Evolutionary conservation across 2,113 vertebrate species (phyloP), one percentile per base, ranked within the genome.

Genomic region (Pogonocichla stellata): DNA sequence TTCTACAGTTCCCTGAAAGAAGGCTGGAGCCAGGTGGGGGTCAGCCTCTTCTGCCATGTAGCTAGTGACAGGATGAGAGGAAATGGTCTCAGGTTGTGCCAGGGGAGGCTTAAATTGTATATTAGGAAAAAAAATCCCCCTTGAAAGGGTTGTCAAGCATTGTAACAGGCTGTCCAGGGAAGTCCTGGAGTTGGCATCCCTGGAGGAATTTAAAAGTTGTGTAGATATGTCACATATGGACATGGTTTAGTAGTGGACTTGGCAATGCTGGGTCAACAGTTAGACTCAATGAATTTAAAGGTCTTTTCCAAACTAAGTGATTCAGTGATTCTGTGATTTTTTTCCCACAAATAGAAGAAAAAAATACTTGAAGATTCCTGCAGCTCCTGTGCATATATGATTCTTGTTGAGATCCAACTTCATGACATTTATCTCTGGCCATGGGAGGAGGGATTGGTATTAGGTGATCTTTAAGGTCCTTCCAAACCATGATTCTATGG

Each of bases 41-140:
- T n/a, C 0, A 0, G 10, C 1, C 45, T 38, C 78, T 38, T 74
- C 53, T 53, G 13, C 7, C 0, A 0, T 16, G 14, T 54, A 15
- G 12, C 29, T 12, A 18, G 14, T 8, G 12, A 34, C 22, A 67
- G 29, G 6, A 47, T 29, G 7, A 69, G 61, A 61, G 29, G 8
- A 75, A 47, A 40, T 9, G 4, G 11, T 28, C 54, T 54, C 20
- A 54, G 19, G 11, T 8, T 48, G 17, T 61, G 20, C 16, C 20
- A 8, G 2, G 12, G 20, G 17, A 75, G 28, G 16, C 25, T 22
- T 75, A 34, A 47, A 47, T 12, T 82, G 14, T 8, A 14, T 61
- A 54, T 22, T 12, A 53, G 7, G 29, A n/a, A 47, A 64, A 64
- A 66, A 29, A 22, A 7, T 25, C 11, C 25, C 40, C 11, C 9